phyloP scores from a whole-genome alignment of 2,113 vertebrate species.

The Megatriorchis doriae region DNA sequence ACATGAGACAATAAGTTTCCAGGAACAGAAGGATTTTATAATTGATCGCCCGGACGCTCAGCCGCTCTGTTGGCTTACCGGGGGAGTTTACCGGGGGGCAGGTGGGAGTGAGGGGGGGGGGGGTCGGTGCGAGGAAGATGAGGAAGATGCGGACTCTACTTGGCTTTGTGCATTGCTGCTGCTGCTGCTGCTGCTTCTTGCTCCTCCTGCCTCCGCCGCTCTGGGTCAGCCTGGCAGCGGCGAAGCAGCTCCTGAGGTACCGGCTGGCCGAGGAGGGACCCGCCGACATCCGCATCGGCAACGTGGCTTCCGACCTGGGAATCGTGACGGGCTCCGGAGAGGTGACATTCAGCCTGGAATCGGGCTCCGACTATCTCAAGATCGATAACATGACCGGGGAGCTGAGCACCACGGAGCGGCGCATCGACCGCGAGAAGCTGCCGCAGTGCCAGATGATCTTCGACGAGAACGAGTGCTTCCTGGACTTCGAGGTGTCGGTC shows the following conservation, averaged over 20 bases:
- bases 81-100: conserved; percentile 1
- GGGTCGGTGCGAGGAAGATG: conserved; percentile 46
- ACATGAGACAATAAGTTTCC: conserved; percentile 74
- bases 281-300: conserved; percentile 92
- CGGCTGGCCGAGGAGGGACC: conserved; percentile 93
- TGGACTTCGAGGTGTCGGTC: conserved; percentile 98
- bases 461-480: conserved; percentile 97
- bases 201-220: conserved; percentile 80
- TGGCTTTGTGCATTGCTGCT: conserved; percentile 68
- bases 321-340: conserved; percentile 91
- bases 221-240: conserved; percentile 85
- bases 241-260: conserved; percentile 94
- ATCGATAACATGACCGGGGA: conserved; percentile 99
- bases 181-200: conserved; percentile 78
- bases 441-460: conserved; percentile 99
- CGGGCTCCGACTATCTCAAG: conserved; percentile 96
- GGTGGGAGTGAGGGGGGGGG: background rate
- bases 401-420: conserved; percentile 93
- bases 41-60: background rate
- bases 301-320: conserved; percentile 91
- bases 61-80: background rate
- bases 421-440: conserved; percentile 97
- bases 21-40: conserved; percentile 46
- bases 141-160: conserved; percentile 69
- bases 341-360: conserved; percentile 97